Evolutionary conservation across 2,888 invertebrate genomes (phyloP).

Genomic region (Mythimna lalbum): DNA sequence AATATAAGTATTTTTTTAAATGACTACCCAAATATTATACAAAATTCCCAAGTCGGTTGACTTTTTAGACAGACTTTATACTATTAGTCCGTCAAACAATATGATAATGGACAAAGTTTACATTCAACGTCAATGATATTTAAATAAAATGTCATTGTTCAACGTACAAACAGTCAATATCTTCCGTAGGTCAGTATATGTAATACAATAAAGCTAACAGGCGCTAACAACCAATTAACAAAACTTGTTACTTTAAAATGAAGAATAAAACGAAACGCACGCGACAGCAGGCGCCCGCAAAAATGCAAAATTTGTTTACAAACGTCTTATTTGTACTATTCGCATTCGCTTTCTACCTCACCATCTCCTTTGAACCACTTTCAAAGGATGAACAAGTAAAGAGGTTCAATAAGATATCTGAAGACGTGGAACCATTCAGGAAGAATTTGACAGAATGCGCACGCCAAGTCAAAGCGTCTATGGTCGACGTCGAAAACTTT

Average conservation of each 20-base stretch:
- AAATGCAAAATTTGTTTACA: constrained; percentile 70
- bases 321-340: constrained; percentile 70
- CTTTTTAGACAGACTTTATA: no score
- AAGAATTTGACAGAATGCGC: constrained; percentile 84
- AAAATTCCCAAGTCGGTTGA: no score
- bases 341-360: constrained; percentile 68
- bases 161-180: constrained; percentile 27
- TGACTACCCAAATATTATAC: no score
- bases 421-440: constrained; percentile 84
- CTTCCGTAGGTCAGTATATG: neutral
- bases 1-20: no score
- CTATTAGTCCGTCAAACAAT: no score
- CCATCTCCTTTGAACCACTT: constrained; percentile 78
- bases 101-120: neutral
- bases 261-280: constrained; percentile 69
- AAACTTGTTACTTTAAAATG: constrained; percentile 63
- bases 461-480: constrained; percentile 81
- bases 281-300: constrained; percentile 53
- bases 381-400: constrained; percentile 83
- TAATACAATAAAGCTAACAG: constrained; percentile 28
- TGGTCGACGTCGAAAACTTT: constrained; percentile 82
- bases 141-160: no score
- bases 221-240: constrained; percentile 77
- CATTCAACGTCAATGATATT: constrained; percentile 36
- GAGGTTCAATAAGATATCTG: constrained; percentile 75